Evolutionary conservation across 2,113 vertebrate genomes (phyloP).

Genomic region (Alethe castanea): DNA sequence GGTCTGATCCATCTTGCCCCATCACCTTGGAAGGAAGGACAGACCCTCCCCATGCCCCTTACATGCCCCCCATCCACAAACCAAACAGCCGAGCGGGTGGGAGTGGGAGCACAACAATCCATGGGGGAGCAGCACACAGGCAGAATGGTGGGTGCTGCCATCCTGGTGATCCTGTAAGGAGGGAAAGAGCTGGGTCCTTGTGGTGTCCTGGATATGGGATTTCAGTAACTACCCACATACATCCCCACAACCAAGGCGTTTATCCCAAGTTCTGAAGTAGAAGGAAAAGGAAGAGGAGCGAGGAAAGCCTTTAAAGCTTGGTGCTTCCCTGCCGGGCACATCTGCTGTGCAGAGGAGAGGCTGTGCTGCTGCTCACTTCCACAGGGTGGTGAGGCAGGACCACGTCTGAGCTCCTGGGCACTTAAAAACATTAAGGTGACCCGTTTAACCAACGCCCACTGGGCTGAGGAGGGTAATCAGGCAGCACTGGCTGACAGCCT

Average conservation of each 20-base stretch:
- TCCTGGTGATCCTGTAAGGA: not conserved
- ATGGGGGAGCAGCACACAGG: fast-evolving
- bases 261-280: not conserved
- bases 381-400: constrained; percentile 31
- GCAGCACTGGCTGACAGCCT: not conserved
- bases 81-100: fast-evolving
- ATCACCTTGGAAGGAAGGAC: not conserved
- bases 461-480: not conserved
- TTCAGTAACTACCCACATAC: not conserved
- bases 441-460: fast-evolving
- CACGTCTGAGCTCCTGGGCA: not conserved
- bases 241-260: not conserved
- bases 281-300: not conserved
- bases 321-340: not conserved
- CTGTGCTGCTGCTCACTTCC: constrained; percentile 11
- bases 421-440: not conserved
- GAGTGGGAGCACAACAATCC: fast-evolving
- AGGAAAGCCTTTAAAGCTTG: not conserved
- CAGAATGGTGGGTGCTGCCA: not conserved
- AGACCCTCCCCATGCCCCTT: not conserved
- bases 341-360: not conserved
- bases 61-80: not conserved
- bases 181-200: not conserved
- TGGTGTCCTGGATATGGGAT: not conserved
- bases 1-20: not conserved